phyloP scores from a whole-genome alignment of 1,140 invertebrate genomes.

The Doryteuthis pealeii region DNA sequence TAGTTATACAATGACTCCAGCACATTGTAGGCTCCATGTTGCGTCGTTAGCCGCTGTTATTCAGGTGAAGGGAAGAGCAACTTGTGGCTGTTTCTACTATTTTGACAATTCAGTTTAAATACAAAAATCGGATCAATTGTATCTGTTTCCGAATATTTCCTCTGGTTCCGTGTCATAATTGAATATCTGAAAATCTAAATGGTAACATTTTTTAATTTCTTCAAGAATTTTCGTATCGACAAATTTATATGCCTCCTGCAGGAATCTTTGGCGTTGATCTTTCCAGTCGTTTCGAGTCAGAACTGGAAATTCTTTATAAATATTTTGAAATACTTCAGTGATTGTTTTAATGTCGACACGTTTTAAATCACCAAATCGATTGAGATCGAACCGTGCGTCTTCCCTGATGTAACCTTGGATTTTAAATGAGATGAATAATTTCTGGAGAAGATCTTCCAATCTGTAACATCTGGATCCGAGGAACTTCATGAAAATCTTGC shows the following conservation, averaged over 20 bases:
- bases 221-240: not conserved
- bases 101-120: too few species aligned
- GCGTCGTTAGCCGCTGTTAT: too few species aligned
- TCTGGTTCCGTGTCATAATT: not conserved
- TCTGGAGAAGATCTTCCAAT: not conserved
- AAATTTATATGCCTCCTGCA: not conserved
- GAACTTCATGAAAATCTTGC: not conserved
- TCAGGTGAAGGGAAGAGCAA: too few species aligned
- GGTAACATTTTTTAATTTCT: not conserved
- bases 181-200: not conserved
- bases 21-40: too few species aligned
- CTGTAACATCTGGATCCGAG: not conserved
- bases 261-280: not conserved
- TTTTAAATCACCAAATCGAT: not conserved
- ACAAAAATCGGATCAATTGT: too few species aligned
- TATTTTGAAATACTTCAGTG: not conserved
- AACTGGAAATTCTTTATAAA: not conserved
- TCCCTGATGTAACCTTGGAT: constrained; percentile 25
- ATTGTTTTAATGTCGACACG: not conserved
- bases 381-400: not conserved
- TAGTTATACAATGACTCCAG: too few species aligned
- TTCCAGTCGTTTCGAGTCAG: not conserved
- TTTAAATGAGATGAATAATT: constrained; percentile 20
- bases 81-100: too few species aligned
- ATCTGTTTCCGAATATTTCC: not conserved